phyloP scores from a whole-genome alignment of 2,888 invertebrate genomes.

The Polymixis lichenea region DNA sequence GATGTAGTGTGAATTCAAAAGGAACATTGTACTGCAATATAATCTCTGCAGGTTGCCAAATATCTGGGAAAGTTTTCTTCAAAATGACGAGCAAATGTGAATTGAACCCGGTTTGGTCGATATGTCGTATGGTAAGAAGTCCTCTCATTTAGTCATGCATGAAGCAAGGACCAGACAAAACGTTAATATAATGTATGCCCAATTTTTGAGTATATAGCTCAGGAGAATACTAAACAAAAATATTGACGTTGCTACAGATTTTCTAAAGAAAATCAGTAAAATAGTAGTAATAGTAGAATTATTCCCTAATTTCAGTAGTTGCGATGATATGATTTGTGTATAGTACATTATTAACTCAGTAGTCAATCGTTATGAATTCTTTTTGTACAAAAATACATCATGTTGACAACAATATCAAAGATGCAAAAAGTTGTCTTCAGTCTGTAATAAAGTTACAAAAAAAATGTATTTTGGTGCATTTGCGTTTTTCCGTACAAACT shows the following conservation, averaged over 20 bases:
- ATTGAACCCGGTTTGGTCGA: slow-evolving; percentile 11
- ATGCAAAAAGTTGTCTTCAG: not conserved
- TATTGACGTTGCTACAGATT: not conserved
- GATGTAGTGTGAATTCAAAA: slow-evolving; percentile 22
- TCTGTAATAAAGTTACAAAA: not conserved
- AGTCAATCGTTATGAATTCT: not conserved
- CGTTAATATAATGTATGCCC: not conserved
- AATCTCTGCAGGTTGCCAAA: slow-evolving; percentile 25
- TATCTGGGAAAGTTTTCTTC: not conserved
- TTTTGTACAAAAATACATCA: not conserved
- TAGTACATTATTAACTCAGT: not conserved
- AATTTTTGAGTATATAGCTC: not conserved
- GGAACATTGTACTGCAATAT: slow-evolving; percentile 8
- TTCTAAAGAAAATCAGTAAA: not conserved
- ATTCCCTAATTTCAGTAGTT: not conserved
- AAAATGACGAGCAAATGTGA: not conserved
- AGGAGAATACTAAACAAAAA: not conserved
- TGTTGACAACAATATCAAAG: not conserved
- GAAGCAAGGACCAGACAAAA: not conserved
- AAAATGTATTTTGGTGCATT: not conserved
- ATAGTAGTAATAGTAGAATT: not conserved
- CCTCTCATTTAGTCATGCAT: not conserved
- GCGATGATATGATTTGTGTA: not conserved
- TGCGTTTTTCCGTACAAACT: too few species aligned
- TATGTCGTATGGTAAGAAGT: not conserved